Base-by-base conservation (phyloP, 2,888 invertebrate species). In the Cataglyphis altisquamis region DNA sequence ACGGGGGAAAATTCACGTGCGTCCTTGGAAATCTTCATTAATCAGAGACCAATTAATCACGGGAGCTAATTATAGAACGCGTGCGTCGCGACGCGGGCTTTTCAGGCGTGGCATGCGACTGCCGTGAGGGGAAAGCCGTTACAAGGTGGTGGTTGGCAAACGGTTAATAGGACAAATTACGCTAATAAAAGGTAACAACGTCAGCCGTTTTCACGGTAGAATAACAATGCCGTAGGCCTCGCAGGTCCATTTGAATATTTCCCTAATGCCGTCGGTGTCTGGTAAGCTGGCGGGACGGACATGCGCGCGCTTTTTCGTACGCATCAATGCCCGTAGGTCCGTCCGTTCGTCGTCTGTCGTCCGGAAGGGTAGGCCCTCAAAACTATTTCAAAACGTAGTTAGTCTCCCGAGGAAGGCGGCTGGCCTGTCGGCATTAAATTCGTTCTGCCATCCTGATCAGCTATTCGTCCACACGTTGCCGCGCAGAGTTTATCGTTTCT, bases 131-230 rank as follows among this genome's bases (percentile, higher is more conserved):
- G 83, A 85, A 81, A 86, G 84, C 88, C 91, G 91, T 90, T 88
- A 87, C 75, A 90, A 88, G 90, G 89, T 87, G 90, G 91, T 84
- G 86, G 86, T 84, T 91, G 92, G 91, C 91, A 92, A 93, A 92
- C 92, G 89, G 91, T 92, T 92, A 92, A 92, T 92, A 91, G 93
- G 92, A 93, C 92, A 92, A 94, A 93, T 94, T 93, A 93, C 92
- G 91, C 92, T 93, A 93, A 94, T 94, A 92, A 93, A 93, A 92
- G 93, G 92, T 92, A 94, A 94, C 92, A 93, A 92, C 93, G 91
- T 86, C 92, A 89, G 93, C 86, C 93, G 93, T 94, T 94, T 94
- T 94, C 93, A 94, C 94, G 94, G 92, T 94, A 94, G 94, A 94
- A 94, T 94, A 94, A 94, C 93, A 94, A 94, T 94, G 93, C 52